Evolutionary conservation across 1,140 invertebrate species (phyloP).

Genomic region (Bactericera cockerelli): DNA sequence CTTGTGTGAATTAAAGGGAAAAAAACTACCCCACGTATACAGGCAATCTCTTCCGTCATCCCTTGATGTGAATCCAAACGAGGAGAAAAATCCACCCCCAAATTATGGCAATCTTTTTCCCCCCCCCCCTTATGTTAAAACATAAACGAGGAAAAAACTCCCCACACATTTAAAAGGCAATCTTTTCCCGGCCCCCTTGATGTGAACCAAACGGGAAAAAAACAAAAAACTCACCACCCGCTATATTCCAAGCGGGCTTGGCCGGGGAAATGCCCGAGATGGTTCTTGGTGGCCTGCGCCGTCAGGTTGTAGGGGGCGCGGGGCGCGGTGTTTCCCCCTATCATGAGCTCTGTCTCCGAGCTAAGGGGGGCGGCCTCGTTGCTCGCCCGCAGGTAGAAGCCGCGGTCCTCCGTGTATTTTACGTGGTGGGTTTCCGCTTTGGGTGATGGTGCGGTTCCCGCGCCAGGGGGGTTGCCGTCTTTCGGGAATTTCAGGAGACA

Average conservation of each 20-base stretch:
- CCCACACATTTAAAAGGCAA: too few relatives aligned
- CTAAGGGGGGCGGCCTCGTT: constrained; percentile 86
- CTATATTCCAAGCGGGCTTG: constrained; percentile 67
- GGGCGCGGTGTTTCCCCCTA: constrained; percentile 67
- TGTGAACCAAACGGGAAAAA: too few relatives aligned
- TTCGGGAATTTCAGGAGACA: constrained; percentile 37
- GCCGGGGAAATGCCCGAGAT: constrained; percentile 76
- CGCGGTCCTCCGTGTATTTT: constrained; percentile 65
- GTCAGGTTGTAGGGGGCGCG: constrained; percentile 82
- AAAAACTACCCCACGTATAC: too few relatives aligned
- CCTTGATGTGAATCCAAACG: too few relatives aligned
- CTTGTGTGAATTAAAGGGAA: too few relatives aligned
- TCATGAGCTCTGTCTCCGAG: constrained; percentile 69
- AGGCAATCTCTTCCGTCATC: too few relatives aligned
- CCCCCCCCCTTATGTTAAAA: too few relatives aligned
- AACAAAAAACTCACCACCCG: constrained; percentile 63
- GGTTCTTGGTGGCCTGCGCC: constrained; percentile 54
- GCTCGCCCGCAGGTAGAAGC: constrained; percentile 71
- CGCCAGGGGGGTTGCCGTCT: constrained; percentile 55
- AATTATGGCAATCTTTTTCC: too few relatives aligned
- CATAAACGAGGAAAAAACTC: too few relatives aligned
- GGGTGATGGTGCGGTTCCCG: constrained; percentile 66
- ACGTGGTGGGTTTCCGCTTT: too few relatives aligned
- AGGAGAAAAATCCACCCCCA: too few relatives aligned
- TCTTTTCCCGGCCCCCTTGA: too few relatives aligned